phyloP scores from a whole-genome alignment of 23 tunicate genomes.

The Trididemnum nubilum region DNA sequence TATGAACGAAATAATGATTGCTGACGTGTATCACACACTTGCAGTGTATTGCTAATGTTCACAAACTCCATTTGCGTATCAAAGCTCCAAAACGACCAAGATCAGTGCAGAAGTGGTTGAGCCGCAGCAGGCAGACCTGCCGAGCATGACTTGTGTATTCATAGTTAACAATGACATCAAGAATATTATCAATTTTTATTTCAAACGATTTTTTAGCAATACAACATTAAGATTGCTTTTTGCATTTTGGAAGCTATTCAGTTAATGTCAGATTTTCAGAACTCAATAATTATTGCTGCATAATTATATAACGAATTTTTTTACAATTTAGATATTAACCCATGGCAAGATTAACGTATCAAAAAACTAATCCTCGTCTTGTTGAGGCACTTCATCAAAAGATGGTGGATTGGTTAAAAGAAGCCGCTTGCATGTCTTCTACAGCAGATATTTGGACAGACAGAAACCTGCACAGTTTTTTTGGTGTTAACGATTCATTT shows the following conservation, averaged over 20 bases:
- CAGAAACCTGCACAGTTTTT: slow-evolving; percentile 1
- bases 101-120: not conserved
- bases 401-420: not conserved
- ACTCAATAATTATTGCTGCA: too few species aligned
- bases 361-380: not conserved
- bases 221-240: not conserved
- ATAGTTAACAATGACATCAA: not conserved
- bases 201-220: not conserved
- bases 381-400: not conserved
- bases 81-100: not conserved
- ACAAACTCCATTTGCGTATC: not conserved
- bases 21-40: not conserved
- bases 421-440: not conserved
- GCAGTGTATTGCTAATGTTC: not conserved
- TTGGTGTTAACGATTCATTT: not conserved
- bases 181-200: not conserved
- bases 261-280: too few species aligned
- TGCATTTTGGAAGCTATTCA: too few species aligned
- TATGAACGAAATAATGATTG: not conserved
- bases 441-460: slow-evolving; percentile 1
- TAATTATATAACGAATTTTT: not conserved
- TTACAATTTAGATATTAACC: not conserved
- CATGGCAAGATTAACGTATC: not conserved
- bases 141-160: not conserved
- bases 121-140: slow-evolving; percentile 2